Evolutionary conservation across 2,797 vertebrate genomes (phyloP).

Genomic region (Characodon lateralis): DNA sequence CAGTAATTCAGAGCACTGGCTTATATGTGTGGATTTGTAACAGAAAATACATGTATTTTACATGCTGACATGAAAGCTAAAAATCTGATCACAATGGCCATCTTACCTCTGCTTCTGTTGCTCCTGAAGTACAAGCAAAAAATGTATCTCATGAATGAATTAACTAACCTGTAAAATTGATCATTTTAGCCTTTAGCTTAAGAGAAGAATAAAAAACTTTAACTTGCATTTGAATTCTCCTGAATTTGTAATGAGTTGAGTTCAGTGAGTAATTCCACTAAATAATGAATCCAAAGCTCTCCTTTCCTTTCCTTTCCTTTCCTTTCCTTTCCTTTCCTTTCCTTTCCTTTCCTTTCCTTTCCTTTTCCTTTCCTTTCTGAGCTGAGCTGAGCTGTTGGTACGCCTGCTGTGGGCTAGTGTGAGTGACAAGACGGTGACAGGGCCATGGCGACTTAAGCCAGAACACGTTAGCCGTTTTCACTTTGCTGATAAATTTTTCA

Average conservation of each 20-base stretch:
- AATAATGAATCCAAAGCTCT: constrained; percentile 46
- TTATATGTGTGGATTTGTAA: constrained; percentile 31
- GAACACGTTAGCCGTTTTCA: constrained; percentile 47
- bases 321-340: constrained; percentile 9
- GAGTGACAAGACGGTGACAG: constrained; percentile 25
- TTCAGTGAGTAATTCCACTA: constrained; percentile 7
- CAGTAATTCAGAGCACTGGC: constrained; percentile 41
- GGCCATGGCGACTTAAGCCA: constrained; percentile 14
- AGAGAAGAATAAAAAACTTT: background rate
- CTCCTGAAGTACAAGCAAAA: background rate
- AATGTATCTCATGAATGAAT: constrained; percentile 9
- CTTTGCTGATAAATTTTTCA: constrained; percentile 50
- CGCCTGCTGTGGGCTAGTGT: constrained; percentile 25
- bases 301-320: background rate
- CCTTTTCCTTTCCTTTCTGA: no score
- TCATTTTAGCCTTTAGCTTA: background rate
- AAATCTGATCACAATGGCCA: constrained; percentile 4
- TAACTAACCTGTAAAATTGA: background rate
- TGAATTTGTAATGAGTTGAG: constrained; percentile 3
- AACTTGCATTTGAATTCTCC: constrained; percentile 15
- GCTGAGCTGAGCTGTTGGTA: constrained; percentile 22
- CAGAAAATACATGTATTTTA: constrained; percentile 27
- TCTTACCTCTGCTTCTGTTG: constrained; percentile 3
- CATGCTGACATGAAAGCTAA: constrained; percentile 13
- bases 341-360: constrained; percentile 5